phyloP scores from a whole-genome alignment of 2,888 invertebrate genomes.

The Pheosia tremula region DNA sequence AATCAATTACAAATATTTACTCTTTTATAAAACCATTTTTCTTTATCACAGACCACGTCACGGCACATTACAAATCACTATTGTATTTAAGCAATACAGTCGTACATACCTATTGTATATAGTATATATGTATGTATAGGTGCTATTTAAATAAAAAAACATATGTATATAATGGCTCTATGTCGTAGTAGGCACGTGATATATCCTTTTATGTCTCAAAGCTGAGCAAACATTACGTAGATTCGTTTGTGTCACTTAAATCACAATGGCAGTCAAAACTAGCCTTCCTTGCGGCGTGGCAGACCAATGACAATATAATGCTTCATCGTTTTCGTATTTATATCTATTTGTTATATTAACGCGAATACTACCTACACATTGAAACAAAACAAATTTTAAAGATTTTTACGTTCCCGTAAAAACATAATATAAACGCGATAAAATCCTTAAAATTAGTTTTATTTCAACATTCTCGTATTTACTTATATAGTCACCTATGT shows the following conservation, averaged over 20 bases:
- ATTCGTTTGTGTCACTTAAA: neutral
- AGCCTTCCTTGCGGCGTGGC: neutral
- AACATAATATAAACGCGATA: too few relatives aligned
- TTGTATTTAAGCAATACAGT: neutral
- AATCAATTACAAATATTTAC: neutral
- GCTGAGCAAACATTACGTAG: conserved; percentile 6
- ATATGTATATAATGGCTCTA: neutral
- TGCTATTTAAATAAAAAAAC: neutral
- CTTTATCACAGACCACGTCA: conserved; percentile 1
- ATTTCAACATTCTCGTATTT: too few relatives aligned
- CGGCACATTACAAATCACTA: neutral
- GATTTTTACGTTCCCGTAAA: too few relatives aligned
- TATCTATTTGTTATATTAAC: neutral
- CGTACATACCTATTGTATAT: neutral
- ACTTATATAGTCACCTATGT: too few relatives aligned
- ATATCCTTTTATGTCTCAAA: conserved; percentile 4
- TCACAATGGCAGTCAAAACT: neutral
- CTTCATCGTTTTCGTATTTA: neutral
- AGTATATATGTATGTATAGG: neutral
- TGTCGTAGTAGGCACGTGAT: neutral
- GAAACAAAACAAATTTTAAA: too few relatives aligned
- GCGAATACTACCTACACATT: too few relatives aligned
- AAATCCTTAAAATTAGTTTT: too few relatives aligned
- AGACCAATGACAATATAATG: neutral
- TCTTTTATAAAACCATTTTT: neutral